Conservation (phyloP, 2,797 vertebrate species). For the Cryptoblepharus egeriae region DNA sequence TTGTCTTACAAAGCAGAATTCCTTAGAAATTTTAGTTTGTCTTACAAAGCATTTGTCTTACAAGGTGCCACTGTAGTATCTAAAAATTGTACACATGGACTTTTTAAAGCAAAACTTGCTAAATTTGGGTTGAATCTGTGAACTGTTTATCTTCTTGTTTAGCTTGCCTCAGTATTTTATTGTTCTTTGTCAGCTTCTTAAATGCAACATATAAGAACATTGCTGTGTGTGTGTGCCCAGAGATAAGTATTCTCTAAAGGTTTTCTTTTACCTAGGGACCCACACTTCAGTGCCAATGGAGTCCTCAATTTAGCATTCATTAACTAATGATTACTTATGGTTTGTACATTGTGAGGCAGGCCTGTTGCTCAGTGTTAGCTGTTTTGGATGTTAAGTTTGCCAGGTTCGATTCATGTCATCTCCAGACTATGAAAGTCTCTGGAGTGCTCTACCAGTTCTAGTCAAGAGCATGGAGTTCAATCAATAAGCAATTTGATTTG, state of each 20-base stretch:
- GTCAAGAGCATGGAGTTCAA: too few relatives aligned
- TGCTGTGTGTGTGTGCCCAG: conserved; percentile 23
- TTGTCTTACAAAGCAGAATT: too few relatives aligned
- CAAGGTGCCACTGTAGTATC: too few relatives aligned
- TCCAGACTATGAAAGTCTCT: not conserved
- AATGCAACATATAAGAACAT: not conserved
- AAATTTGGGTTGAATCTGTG: not conserved
- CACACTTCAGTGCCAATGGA: conserved; percentile 58
- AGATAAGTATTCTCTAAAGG: conserved; percentile 64
- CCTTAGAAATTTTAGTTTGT: too few relatives aligned
- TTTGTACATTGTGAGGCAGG: conserved; percentile 56
- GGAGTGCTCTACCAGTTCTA: not conserved
- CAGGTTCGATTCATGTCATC: not conserved
- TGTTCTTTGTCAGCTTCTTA: conserved; percentile 55
- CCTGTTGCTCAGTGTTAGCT: conserved; percentile 44
- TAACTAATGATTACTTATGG: conserved; percentile 65
- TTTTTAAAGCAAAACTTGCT: not conserved
- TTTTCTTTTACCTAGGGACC: conserved; percentile 64
- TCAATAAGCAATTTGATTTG: not conserved
- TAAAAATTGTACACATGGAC: not conserved
- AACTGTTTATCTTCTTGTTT: not conserved
- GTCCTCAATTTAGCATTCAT: conserved; percentile 70
- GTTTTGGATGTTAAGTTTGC: conserved; percentile 27
- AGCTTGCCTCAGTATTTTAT: not conserved
- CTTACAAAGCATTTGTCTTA: too few relatives aligned